Percentiles rank a stretch among this genome's conserved stretches.
Evolutionary conservation across 2,113 vertebrate species (phyloP).

Genomic region (Chiloscyllium plagiosum): DNA sequence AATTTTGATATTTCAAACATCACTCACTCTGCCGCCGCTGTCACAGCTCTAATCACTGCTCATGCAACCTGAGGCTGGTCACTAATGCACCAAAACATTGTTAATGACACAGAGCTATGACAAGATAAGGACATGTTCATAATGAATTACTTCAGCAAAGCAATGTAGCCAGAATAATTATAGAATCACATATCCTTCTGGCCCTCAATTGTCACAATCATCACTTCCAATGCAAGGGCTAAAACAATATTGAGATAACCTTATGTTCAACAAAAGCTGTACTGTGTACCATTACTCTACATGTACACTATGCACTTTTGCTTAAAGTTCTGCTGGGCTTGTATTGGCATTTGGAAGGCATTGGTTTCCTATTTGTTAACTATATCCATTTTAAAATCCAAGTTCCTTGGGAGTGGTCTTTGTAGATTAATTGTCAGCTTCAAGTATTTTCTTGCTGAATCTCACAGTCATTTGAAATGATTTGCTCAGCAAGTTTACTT

Average conservation of each 20-base stretch:
- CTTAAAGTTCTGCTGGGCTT: not conserved
- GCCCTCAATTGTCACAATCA: slow-evolving; percentile 49
- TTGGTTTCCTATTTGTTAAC: not conserved
- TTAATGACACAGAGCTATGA: slow-evolving; percentile 56
- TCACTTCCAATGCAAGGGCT: slow-evolving; percentile 46
- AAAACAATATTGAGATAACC: slow-evolving; percentile 61
- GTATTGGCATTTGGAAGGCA: not conserved
- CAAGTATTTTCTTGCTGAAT: not conserved
- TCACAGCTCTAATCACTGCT: slow-evolving; percentile 50
- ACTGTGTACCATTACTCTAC: slow-evolving; percentile 34
- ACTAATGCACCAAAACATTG: slow-evolving; percentile 55
- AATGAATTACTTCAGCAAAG: slow-evolving; percentile 55
- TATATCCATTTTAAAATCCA: not conserved
- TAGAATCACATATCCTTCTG: slow-evolving; percentile 46
- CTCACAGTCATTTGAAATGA: not conserved
- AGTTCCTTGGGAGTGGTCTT: not conserved
- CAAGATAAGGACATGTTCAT: slow-evolving; percentile 61
- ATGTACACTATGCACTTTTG: not conserved
- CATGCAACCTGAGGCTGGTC: slow-evolving; percentile 50
- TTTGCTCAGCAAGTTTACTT: not conserved
- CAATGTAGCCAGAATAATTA: slow-evolving; percentile 58
- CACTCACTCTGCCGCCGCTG: slow-evolving; percentile 48
- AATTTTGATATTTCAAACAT: slow-evolving; percentile 50
- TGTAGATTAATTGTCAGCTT: not conserved
- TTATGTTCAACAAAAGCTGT: slow-evolving; percentile 42